These are phyloP conservation scores for Pseudomugil gertrudae DNA, from an alignment of 2,797 vertebrate genomes.

Conservation along the genomic window DNA sequence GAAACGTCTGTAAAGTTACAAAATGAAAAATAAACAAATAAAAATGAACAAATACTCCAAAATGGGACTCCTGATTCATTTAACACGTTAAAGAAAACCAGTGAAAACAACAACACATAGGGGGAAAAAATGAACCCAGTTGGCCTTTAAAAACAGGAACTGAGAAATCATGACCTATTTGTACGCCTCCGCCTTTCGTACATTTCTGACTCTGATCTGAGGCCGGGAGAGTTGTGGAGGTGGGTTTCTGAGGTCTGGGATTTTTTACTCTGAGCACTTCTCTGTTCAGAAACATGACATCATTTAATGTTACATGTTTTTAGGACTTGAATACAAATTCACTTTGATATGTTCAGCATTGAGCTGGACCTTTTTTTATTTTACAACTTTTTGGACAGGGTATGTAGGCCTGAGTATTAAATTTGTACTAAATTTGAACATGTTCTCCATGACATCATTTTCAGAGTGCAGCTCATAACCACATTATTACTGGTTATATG, in stretches of 20 bases:
- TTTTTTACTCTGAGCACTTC: background rate
- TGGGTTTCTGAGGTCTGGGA: background rate
- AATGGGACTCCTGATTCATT: too few relatives aligned
- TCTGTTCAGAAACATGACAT: background rate
- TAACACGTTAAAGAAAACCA: background rate
- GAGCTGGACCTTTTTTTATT: background rate
- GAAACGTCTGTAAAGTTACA: too few relatives aligned
- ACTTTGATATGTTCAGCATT: background rate
- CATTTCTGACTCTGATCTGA: background rate
- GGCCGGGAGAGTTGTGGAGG: slow-evolving; percentile 1
- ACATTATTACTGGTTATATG: too few relatives aligned
- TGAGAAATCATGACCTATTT: slow-evolving; percentile 2
- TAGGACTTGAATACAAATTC: background rate
- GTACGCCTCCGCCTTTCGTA: background rate
- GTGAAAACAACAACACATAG: background rate
- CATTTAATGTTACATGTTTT: background rate
- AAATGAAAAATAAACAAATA: too few relatives aligned
- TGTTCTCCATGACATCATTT: too few relatives aligned
- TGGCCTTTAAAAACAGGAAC: slow-evolving; percentile 19
- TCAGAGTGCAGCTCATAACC: too few relatives aligned
- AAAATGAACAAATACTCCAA: too few relatives aligned
- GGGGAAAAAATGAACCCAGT: background rate
- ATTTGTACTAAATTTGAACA: too few relatives aligned
- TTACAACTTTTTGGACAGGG: too few relatives aligned
- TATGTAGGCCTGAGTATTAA: too few relatives aligned